Evolutionary conservation across 2,113 vertebrate genomes (phyloP), one percentile per base, ranked within the genome.

Genomic region (Sapayoa aenigma): DNA sequence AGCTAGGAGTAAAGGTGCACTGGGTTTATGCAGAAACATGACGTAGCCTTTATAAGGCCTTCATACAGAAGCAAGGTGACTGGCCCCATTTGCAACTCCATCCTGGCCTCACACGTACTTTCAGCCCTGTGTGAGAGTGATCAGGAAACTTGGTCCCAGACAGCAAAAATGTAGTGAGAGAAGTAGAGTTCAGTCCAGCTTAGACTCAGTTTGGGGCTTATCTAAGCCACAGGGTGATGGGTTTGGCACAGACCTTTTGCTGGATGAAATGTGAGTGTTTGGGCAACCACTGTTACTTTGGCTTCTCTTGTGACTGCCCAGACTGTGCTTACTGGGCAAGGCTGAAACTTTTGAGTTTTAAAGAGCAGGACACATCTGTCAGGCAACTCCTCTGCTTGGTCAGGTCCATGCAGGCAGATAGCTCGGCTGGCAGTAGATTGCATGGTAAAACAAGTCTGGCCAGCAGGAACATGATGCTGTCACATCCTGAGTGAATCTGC

Each of bases 121-220:
- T 50, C 30, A 83, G 23, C 3, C 13, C 11, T 0, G 0, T 14
- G 35, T 41, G 67, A 83, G 10, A 63, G 3, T 4, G 0, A 39
- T 66, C 33, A 65, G 69, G 10, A 86, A 66, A 46, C 22, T 39
- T 53, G 59, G 50, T 12, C 11, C 5, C 47, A 68, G 35, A 35
- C 9, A 89, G 73, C 21, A 71, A 75, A 37, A 67, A 16, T 21
- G 20, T 49, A 39, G 19, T 55, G 44, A 77, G 41, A 50, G 10
- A 66, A 49, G 28, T 4, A 44, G 15, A 78, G 52, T 13, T 73
- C 55, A 78, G 60, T 3, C 4, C 6, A 44, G 5, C 10, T 59
- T 63, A 66, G 41, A 28, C 24, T 68, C 33, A 6, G n/a, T 37
- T 52, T 52, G 35, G 21, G 42, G 19, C 28, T 90, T 85, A 41